Base-by-base conservation (phyloP, 2,888 invertebrate species). In the Pyrochroa serraticornis region DNA sequence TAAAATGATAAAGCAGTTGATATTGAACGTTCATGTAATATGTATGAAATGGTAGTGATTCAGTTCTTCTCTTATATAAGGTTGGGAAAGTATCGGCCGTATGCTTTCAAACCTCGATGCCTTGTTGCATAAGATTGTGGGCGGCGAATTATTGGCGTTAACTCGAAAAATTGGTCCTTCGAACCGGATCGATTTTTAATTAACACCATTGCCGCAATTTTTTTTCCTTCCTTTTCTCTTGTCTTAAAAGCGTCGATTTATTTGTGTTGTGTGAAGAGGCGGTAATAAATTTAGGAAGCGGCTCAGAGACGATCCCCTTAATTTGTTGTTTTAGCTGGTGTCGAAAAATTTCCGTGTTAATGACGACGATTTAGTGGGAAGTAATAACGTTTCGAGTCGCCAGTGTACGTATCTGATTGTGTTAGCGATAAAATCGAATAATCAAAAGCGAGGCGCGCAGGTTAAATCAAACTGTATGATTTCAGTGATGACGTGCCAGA, bases 11-110 rank as follows among this genome's bases (percentile, higher is more conserved):
- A 66, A 67, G 63, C 60, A 62, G 60, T 59, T 59, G 65, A 64
- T 67, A 66, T 62, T 54, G 66, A 61, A 63, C 56, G 63, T 66
- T 69, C 67, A 70, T 71, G 68, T 60, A 68, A 69, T 68, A 68
- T 69, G 66, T 63, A 71, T 71, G 66, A 67, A 63, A 68, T 58
- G 56, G 58, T 56, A 42, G 65, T 60, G 65, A 66, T 66, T 66
- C 63, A 58, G 49, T 52, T 41, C 32, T 36, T 43, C 44, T 35
- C 31, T 35, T 43, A 51, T 44, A 34, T 37, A 22, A 22, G 22
- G 22, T 22, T 22, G 22, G 22, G 22, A 34, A 45, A 13, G 45
- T 45, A n/a, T 43, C 6, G 30, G 22, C 22, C 22, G 22, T 22
- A 22, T 22, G 22, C 22, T 22, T 22, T 22, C 22, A 22, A 22